Base-by-base conservation (phyloP, 2,888 invertebrate genomes). In the Campoletis raptor region DNA sequence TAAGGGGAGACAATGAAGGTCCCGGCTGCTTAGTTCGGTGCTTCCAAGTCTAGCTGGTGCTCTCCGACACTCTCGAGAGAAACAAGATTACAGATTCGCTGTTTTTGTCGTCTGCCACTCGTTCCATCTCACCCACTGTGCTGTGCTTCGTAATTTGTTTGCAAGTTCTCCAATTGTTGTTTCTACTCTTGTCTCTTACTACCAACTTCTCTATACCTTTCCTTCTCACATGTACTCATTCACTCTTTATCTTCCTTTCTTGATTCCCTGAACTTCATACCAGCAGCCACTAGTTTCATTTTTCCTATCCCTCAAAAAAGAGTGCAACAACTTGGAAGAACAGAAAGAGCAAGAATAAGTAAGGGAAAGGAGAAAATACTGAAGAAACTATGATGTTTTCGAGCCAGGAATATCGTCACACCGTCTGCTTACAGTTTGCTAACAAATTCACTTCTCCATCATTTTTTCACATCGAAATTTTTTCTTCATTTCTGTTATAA, bases 61-160 rank as follows among this genome's bases (percentile, higher is more conserved):
- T 69, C 48, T 48, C n/a, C 89, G 89, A 90, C 89, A 88, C 88
- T 89, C 69, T 61, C 36, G 54, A 64, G 74, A 76, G 89, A 92
- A 91, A 92, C 89, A 90, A 91, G 92, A 91, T 92, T 91, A 92
- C 89, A 88, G 89, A 90, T 91, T 92, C 90, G 87, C 89, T 90
- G 91, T 91, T 91, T 91, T 92, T 91, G 90, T 89, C 85, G 82
- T 77, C 79, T 79, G 57, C 79, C 57, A 61, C 57, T 74, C 64
- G 87, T 83, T 85, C 86, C 85, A 84, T 83, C 83, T 57, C 45
- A 72, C 67, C 67, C 66, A 54, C 77, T 72, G 81, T 74, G 76
- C 66, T 69, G 36, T 83, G 81, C 87, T 84, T 77, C 90, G 90
- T 91, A 91, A 91, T 92, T 92, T 91, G 90, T 92, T 91, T 89